Evolutionary conservation across 2,113 vertebrate species (phyloP).

Genomic region (Ardeotis arabs): DNA sequence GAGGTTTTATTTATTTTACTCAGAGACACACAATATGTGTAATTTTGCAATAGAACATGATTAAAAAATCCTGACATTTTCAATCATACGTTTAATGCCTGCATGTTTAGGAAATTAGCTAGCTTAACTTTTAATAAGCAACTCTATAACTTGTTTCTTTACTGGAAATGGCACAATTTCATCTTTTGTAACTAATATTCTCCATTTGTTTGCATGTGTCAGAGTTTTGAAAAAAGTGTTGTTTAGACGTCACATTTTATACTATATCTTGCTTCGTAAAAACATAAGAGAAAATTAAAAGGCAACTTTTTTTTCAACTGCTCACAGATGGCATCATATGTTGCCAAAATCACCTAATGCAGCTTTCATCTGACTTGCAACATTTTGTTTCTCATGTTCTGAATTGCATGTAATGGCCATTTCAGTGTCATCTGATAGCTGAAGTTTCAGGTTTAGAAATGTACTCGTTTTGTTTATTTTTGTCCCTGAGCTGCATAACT

Average conservation of each 20-base stretch:
- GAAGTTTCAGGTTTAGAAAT: neutral
- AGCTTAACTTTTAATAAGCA: neutral
- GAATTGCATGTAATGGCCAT: neutral
- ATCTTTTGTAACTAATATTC: neutral
- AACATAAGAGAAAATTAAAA: neutral
- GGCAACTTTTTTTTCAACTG: neutral
- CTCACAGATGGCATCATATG: neutral
- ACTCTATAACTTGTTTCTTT: neutral
- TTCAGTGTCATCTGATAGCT: neutral
- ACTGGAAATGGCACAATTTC: neutral
- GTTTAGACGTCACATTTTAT: neutral
- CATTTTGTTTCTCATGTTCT: neutral
- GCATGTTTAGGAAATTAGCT: neutral
- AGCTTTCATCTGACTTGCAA: neutral
- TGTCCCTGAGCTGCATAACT: neutral
- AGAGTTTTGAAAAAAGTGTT: neutral
- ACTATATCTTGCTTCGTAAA: neutral
- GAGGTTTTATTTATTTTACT: neutral
- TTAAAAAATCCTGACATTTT: neutral
- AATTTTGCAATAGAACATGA: neutral
- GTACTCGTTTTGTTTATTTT: neutral
- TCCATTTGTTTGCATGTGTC: neutral
- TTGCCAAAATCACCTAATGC: slow-evolving; percentile 1
- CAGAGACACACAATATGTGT: neutral
- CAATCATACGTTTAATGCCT: neutral